Evolutionary conservation across 1,140 invertebrate species (phyloP), one percentile per base, ranked within the genome.

Genomic region (Cotesia chilonis): DNA sequence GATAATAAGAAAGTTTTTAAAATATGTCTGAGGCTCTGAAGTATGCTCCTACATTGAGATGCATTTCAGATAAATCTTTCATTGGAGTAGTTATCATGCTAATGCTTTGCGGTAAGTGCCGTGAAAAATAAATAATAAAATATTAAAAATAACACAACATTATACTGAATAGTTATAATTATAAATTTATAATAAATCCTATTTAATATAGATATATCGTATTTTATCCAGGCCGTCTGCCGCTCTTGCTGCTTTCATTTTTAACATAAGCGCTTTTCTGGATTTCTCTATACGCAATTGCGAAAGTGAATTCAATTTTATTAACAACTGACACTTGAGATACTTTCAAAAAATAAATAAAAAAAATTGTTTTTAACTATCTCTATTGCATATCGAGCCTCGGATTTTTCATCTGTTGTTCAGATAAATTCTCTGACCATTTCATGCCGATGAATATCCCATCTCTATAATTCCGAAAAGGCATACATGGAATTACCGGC

Each of bases 241-340:
- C 54, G 65, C 65, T 67, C 54, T 67, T 20, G 41, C 41, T 47
- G 65, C 65, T 67, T 67, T 67, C 65, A 37, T 67, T 67, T 67
- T 67, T 67, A 28, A 67, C 47, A 47, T 54, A 64, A 67, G 41
- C 28, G 41, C 41, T 67, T 67, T 67, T 67, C 65, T 54, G 20
- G 41, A 54, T 67, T 67, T 67, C 65, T 36, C 65, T 65, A 3
- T n/a, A 20, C 20, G 28, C 59, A 28, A 65, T 28, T 12, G 41
- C 41, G 63, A 38, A 65, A 65, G 61, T 64, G 14, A 64, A 51
- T 17, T 17, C 36, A 65, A 63, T 28, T 28, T 57, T 57, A 57
- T 57, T 17, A 57, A 57, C 17, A 57, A 14, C 54, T 20, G 54
- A 47, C 41, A 47, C 7, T 28, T 63, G 28, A n/a, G n/a, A 20